These are phyloP conservation scores for Sterna hirundo DNA, from an alignment of 2,113 vertebrate species.

Conservation along the genomic window DNA sequence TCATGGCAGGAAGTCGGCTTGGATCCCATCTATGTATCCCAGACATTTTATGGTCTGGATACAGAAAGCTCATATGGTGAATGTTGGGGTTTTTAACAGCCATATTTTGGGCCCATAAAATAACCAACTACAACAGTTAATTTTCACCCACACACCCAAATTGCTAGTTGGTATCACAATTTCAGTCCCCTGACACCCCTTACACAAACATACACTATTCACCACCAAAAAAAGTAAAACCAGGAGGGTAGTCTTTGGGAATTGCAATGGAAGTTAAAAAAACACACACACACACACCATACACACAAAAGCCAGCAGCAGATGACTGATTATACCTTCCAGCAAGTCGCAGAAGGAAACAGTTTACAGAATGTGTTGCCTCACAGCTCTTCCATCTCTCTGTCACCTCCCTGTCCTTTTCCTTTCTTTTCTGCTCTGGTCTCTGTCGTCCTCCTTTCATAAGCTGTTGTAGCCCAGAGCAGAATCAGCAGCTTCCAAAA, in stretches of 20 bases:
- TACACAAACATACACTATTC: slow-evolving; percentile 55
- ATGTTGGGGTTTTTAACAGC: slow-evolving; percentile 64
- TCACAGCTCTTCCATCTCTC: slow-evolving; percentile 8
- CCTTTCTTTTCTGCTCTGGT: background rate
- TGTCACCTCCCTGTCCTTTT: background rate
- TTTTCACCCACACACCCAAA: slow-evolving; percentile 72
- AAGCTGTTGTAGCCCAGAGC: background rate
- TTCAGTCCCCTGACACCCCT: slow-evolving; percentile 56
- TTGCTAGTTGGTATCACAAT: slow-evolving; percentile 65
- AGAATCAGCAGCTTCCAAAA: background rate
- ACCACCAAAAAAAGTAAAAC: slow-evolving; percentile 27
- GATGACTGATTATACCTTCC: slow-evolving; percentile 59
- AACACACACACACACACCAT: background rate
- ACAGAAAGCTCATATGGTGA: slow-evolving; percentile 41
- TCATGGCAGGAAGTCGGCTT: slow-evolving; percentile 60
- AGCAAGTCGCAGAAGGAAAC: slow-evolving; percentile 20
- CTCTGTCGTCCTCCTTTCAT: background rate
- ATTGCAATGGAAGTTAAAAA: slow-evolving; percentile 39
- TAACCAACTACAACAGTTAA: slow-evolving; percentile 67
- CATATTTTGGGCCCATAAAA: slow-evolving; percentile 71
- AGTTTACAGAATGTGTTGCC: background rate
- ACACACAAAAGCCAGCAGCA: slow-evolving; percentile 30
- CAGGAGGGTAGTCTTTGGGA: slow-evolving; percentile 32
- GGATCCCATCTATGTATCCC: slow-evolving; percentile 55
- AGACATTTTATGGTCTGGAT: slow-evolving; percentile 61